Evolutionary conservation across 37 sponge, comb jelly and placozoan species (phyloP).

Genomic region (Axinella damicornis): DNA sequence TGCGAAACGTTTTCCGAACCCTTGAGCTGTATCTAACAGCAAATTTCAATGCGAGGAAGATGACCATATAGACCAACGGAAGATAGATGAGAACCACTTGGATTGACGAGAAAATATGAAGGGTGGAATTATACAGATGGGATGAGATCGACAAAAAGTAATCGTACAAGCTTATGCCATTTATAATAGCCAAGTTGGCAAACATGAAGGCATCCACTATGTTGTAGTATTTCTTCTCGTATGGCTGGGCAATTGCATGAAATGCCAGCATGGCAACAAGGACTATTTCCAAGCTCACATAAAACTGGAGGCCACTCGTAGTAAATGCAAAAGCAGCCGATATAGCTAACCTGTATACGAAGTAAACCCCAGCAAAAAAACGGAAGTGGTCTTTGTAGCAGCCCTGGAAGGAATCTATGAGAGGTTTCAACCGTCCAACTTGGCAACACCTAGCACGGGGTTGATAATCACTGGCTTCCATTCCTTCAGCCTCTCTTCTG

Average conservation of each 20-base stretch:
- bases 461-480: not conserved
- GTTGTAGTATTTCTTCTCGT: conserved; percentile 33
- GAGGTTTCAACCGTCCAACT: conserved; percentile 4
- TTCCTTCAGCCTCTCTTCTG: too few relatives aligned
- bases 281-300: conserved; percentile 4
- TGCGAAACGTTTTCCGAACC: not conserved
- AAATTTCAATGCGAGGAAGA: not conserved
- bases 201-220: conserved; percentile 24
- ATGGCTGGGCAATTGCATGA: conserved; percentile 30
- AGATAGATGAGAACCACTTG: conserved; percentile 42
- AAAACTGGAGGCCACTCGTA: conserved; percentile 10
- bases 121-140: not conserved
- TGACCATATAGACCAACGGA: conserved; percentile 32
- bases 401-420: conserved; percentile 42
- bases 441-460: not conserved
- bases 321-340: conserved; percentile 3
- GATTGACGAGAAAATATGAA: not conserved
- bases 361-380: conserved; percentile 44
- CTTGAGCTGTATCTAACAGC: not conserved
- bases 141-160: conserved; percentile 13
- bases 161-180: conserved; percentile 30
- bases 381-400: conserved; percentile 40
- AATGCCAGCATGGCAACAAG: conserved; percentile 26
- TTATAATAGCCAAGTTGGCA: conserved; percentile 27
- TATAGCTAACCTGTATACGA: conserved; percentile 27